Evolutionary conservation across 2,888 invertebrate species (phyloP).

Genomic region (Brenthis hecate): DNA sequence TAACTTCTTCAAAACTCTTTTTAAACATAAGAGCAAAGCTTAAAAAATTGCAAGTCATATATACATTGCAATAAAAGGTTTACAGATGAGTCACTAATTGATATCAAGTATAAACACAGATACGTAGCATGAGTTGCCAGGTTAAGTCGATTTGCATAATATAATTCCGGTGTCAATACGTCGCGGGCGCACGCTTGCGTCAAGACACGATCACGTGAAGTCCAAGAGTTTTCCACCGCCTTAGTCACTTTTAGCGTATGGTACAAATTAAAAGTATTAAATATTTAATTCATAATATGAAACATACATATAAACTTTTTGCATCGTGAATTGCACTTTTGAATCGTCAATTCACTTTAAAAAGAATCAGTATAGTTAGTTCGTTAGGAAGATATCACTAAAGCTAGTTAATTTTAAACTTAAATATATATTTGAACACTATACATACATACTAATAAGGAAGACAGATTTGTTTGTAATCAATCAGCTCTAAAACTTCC

Average conservation of each 20-base stretch:
- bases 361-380: too few species aligned
- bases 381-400: too few species aligned
- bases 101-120: slow-evolving; percentile 22
- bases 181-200: slow-evolving; percentile 51
- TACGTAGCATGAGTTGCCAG: slow-evolving; percentile 31
- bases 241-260: slow-evolving; percentile 54
- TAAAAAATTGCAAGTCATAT: neutral
- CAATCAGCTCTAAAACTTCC: too few species aligned
- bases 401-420: too few species aligned
- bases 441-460: too few species aligned
- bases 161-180: slow-evolving; percentile 49
- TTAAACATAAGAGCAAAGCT: neutral
- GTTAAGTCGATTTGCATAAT: slow-evolving; percentile 46
- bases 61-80: slow-evolving; percentile 10
- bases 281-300: too few species aligned
- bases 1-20: neutral
- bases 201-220: slow-evolving; percentile 57
- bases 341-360: too few species aligned
- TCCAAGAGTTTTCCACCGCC: slow-evolving; percentile 69
- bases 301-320: too few species aligned
- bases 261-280: slow-evolving; percentile 41
- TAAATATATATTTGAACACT: too few species aligned
- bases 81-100: slow-evolving; percentile 26
- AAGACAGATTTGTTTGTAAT: too few species aligned
- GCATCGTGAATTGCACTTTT: too few species aligned